phyloP scores from a whole-genome alignment of 2,113 vertebrate genomes.

The Sylvilagus bachmani region DNA sequence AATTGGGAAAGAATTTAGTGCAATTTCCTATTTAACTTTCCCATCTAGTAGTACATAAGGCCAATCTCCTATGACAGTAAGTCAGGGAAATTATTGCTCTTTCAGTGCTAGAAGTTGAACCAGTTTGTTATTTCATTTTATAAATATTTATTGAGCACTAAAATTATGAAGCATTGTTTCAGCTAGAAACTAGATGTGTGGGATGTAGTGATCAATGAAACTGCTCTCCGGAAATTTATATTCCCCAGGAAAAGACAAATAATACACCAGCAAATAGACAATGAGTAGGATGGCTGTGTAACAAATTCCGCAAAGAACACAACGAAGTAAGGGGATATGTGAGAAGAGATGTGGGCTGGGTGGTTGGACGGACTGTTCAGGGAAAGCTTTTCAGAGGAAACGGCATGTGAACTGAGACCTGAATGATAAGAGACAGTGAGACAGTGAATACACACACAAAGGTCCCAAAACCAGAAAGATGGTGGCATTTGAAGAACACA shows the following conservation, averaged over 20 bases:
- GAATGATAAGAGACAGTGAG: not conserved
- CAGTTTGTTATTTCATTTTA: conserved; percentile 52
- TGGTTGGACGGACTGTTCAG: not conserved
- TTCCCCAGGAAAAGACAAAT: not conserved
- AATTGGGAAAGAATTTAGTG: conserved; percentile 32
- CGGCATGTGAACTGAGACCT: not conserved
- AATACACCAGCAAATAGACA: not conserved
- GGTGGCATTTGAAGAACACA: not conserved
- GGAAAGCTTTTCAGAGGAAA: not conserved
- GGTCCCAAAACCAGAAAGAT: not conserved
- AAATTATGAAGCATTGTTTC: conserved; percentile 31
- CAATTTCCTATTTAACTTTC: not conserved
- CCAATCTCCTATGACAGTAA: not conserved
- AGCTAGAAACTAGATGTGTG: not conserved
- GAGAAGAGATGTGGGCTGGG: not conserved
- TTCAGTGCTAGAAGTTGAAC: not conserved
- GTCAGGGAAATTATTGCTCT: conserved; percentile 17
- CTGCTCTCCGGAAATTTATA: not conserved
- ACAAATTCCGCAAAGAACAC: not conserved
- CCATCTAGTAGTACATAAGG: not conserved
- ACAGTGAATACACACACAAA: not conserved
- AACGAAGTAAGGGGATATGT: not conserved
- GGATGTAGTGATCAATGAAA: not conserved
- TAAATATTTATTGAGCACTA: conserved; percentile 17
- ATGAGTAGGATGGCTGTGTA: not conserved